phyloP scores from a whole-genome alignment of 2,888 invertebrate genomes.

The Cryptophagus acutangulus region DNA sequence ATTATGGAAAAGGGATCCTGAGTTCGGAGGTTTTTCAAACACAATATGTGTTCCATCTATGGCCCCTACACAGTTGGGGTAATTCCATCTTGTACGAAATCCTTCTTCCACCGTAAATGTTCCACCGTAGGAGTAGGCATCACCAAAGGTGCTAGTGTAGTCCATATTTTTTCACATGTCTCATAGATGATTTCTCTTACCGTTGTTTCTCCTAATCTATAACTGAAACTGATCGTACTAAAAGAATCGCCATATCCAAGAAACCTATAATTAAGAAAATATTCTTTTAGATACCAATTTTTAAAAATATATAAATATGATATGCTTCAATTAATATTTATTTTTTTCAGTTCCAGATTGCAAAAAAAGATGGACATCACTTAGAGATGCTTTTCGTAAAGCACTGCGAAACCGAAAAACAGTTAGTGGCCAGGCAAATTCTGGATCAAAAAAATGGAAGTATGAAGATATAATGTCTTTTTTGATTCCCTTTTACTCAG shows the following conservation, averaged over 20 bases:
- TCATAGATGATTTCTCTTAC: slow-evolving; percentile 18
- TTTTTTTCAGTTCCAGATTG: slow-evolving; percentile 14
- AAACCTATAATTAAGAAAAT: slow-evolving; percentile 13
- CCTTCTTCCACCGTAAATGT: slow-evolving; percentile 18
- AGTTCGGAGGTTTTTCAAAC: slow-evolving; percentile 20
- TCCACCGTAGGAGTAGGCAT: slow-evolving; percentile 18
- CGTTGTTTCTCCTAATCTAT: slow-evolving; percentile 19
- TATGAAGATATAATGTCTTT: slow-evolving; percentile 19
- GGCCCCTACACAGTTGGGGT: slow-evolving; percentile 18
- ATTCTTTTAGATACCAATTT: neutral
- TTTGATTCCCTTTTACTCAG: slow-evolving; percentile 14
- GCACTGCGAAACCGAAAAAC: slow-evolving; percentile 14
- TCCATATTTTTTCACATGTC: slow-evolving; percentile 19
- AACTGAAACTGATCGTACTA: slow-evolving; percentile 19
- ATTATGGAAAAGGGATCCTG: slow-evolving; percentile 19
- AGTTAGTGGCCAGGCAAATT: slow-evolving; percentile 14
- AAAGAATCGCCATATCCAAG: slow-evolving; percentile 18
- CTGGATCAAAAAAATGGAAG: slow-evolving; percentile 17
- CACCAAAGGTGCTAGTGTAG: slow-evolving; percentile 14
- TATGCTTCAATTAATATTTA: too few relatives aligned
- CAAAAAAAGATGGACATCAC: slow-evolving; percentile 18
- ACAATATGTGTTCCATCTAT: slow-evolving; percentile 20
- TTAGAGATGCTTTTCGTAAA: slow-evolving; percentile 16
- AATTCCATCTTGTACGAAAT: slow-evolving; percentile 20
- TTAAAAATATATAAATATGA: neutral